Conservation (phyloP, 2,888 invertebrate species). For the Ariolimax columbianus region DNA sequence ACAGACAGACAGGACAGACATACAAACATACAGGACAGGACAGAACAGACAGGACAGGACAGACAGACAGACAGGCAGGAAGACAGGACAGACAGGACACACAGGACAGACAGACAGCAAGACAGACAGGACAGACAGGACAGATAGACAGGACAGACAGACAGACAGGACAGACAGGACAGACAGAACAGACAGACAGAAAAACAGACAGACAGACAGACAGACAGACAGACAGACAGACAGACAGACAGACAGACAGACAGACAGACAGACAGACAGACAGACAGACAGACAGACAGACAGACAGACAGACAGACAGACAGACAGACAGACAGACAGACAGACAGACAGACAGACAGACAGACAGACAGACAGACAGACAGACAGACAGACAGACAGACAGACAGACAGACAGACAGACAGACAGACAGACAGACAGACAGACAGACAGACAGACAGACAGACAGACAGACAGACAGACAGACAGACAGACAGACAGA, state of each 20-base stretch:
- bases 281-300: constrained; percentile 8
- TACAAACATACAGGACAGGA: too few relatives aligned
- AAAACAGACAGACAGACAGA: too few relatives aligned
- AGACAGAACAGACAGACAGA: too few relatives aligned
- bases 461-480: constrained; percentile 14
- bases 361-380: constrained; percentile 4
- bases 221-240: constrained; percentile 14
- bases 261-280: constrained; percentile 5
- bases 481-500: constrained; percentile 14
- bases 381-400: constrained; percentile 8
- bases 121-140: too few relatives aligned
- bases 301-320: background rate
- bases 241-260: constrained; percentile 14
- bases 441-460: constrained; percentile 14
- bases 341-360: background rate
- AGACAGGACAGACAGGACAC: background rate
- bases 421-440: constrained; percentile 14
- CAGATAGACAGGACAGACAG: too few relatives aligned
- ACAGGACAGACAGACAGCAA: too few relatives aligned
- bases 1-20: too few relatives aligned
- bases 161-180: too few relatives aligned
- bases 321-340: background rate
- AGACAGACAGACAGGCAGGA: too few relatives aligned
- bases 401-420: constrained; percentile 14
- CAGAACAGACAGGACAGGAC: too few relatives aligned